Evolutionary conservation across 1,140 invertebrate genomes (phyloP).

Genomic region (Solenopsis invicta): DNA sequence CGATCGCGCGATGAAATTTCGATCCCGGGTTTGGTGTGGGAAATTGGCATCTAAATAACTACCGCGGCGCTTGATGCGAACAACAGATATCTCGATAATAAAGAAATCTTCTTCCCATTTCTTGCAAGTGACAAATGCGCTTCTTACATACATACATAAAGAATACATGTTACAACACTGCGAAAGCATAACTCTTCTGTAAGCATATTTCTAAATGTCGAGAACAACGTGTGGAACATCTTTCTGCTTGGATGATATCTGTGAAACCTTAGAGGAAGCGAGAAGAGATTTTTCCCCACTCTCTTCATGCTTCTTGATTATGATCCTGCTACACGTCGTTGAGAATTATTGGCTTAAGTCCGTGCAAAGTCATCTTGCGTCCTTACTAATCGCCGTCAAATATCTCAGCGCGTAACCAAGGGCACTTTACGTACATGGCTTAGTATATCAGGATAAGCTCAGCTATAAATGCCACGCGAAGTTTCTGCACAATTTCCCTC

Average conservation of each 20-base stretch:
- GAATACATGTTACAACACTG: background rate
- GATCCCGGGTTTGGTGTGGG: background rate
- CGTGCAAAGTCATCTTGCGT: background rate
- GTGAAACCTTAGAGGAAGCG: background rate
- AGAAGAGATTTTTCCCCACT: background rate
- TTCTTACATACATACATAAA: background rate
- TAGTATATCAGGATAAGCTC: slow-evolving; percentile 35
- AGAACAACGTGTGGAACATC: background rate
- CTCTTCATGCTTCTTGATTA: background rate
- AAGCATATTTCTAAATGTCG: background rate
- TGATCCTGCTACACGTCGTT: background rate
- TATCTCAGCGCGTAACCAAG: slow-evolving; percentile 13
- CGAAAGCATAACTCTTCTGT: background rate
- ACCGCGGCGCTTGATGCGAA: background rate
- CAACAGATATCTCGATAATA: slow-evolving; percentile 2
- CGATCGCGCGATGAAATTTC: slow-evolving; percentile 48
- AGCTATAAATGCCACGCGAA: slow-evolving; percentile 62
- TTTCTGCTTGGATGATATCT: background rate
- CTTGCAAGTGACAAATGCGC: background rate
- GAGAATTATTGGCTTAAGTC: slow-evolving; percentile 23
- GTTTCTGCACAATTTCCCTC: slow-evolving; percentile 65
- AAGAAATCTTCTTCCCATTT: background rate
- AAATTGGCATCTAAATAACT: slow-evolving; percentile 21
- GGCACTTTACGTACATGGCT: background rate
- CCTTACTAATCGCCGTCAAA: slow-evolving; percentile 28